Conservation (phyloP, 92 coral and sea anemone species). For the Siderastrea radians region DNA sequence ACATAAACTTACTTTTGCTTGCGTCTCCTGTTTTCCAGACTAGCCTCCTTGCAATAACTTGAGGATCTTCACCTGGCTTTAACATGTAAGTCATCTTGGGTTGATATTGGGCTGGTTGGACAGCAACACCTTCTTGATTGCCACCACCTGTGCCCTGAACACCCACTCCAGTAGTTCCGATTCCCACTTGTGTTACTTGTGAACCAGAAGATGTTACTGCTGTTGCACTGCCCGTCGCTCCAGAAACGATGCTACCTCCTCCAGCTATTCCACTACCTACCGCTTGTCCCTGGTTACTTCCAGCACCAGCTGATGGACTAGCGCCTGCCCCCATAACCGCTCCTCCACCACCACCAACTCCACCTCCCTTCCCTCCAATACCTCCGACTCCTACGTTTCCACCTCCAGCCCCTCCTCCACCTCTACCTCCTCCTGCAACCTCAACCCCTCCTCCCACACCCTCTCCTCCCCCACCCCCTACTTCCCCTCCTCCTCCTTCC, state of each 20-base stretch:
- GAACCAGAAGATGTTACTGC: slow-evolving; percentile 9
- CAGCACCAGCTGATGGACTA: neutral
- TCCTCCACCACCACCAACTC: slow-evolving; percentile 42
- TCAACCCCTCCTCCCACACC: slow-evolving; percentile 36
- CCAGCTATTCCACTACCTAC: neutral
- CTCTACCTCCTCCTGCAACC: slow-evolving; percentile 13
- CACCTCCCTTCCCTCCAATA: slow-evolving; percentile 31
- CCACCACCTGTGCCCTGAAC: neutral
- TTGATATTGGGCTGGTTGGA: too few species aligned
- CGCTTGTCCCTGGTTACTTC: neutral
- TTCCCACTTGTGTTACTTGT: neutral
- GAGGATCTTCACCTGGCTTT: slow-evolving; percentile 50
- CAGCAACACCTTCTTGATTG: too few species aligned
- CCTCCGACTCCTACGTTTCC: slow-evolving; percentile 7
- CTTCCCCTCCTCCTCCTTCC: slow-evolving; percentile 24
- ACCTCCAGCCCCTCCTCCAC: slow-evolving; percentile 21
- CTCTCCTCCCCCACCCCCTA: slow-evolving; percentile 37
- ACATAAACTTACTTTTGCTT: slow-evolving; percentile 53
- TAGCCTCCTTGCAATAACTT: slow-evolving; percentile 51
- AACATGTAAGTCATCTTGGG: neutral
- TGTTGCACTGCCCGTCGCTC: neutral
- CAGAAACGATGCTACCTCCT: slow-evolving; percentile 1
- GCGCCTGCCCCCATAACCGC: slow-evolving; percentile 30
- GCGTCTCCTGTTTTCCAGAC: slow-evolving; percentile 64
- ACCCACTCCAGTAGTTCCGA: neutral